Conservation (phyloP, 2,113 vertebrate species). For the Spea bombifrons region DNA sequence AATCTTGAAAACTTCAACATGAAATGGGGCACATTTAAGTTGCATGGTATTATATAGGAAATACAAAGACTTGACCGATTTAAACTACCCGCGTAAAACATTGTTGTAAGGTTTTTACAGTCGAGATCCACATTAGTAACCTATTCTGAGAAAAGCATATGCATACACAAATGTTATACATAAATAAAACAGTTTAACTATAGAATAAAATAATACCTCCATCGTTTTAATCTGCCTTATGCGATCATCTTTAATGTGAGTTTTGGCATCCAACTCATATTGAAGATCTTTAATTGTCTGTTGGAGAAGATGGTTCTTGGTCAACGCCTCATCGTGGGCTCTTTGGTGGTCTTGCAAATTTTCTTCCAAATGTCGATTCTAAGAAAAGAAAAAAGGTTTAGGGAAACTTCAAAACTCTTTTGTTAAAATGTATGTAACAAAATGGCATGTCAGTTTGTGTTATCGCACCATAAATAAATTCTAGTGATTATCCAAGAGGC, state of each 20-base stretch:
- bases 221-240: slow-evolving; percentile 78
- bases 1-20: background rate
- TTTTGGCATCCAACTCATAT: slow-evolving; percentile 73
- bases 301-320: slow-evolving; percentile 73
- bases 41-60: no score
- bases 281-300: slow-evolving; percentile 81
- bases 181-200: background rate
- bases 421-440: no score
- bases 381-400: background rate
- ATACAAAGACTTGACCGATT: no score
- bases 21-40: background rate
- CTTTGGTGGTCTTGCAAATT: slow-evolving; percentile 74
- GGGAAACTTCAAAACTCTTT: no score
- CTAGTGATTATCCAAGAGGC: no score
- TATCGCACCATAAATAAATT: no score
- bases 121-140: no score
- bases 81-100: no score
- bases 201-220: slow-evolving; percentile 71
- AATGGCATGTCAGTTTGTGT: no score
- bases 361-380: slow-evolving; percentile 78
- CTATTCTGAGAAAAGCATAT: no score
- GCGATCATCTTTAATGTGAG: slow-evolving; percentile 77
- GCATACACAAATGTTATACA: no score
- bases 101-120: no score
- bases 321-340: slow-evolving; percentile 78